A percentile compares a stretch with the other conserved stretches of the same genome.
Evolutionary conservation across 2,888 invertebrate genomes (phyloP).

Genomic region (Bedellia somnulentella): DNA sequence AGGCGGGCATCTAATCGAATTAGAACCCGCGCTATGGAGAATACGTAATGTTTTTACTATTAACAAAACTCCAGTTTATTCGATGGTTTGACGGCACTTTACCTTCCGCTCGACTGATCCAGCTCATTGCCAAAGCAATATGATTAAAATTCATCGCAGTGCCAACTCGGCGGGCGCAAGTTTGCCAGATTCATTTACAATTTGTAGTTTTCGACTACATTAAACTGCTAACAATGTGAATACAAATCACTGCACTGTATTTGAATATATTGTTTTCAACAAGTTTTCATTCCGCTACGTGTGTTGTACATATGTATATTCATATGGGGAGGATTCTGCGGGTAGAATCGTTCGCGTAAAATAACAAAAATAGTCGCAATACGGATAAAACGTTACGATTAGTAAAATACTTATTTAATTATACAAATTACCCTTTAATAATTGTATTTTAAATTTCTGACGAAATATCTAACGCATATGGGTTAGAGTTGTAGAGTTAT

Average conservation of each 20-base stretch:
- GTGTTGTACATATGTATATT: too few relatives aligned
- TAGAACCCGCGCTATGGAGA: constrained; percentile 49
- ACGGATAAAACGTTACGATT: too few relatives aligned
- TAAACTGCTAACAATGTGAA: constrained; percentile 23
- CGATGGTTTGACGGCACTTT: too few relatives aligned
- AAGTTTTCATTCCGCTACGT: neutral
- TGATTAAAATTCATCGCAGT: constrained; percentile 18
- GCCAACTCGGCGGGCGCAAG: constrained; percentile 25
- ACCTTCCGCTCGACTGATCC: constrained; percentile 9
- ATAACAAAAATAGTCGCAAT: too few relatives aligned
- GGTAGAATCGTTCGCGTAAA: too few relatives aligned
- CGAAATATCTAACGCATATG: too few relatives aligned
- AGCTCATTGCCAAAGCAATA: constrained; percentile 14
- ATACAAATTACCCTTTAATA: too few relatives aligned
- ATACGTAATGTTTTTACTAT: constrained; percentile 30
- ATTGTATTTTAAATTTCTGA: too few relatives aligned
- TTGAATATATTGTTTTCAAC: too few relatives aligned
- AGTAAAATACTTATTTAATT: too few relatives aligned
- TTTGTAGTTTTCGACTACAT: constrained; percentile 41
- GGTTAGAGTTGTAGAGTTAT: too few relatives aligned
- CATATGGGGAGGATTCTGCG: too few relatives aligned
- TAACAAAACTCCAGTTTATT: neutral
- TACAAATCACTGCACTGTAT: constrained; percentile 17
- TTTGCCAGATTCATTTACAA: constrained; percentile 39
- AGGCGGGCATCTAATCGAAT: constrained; percentile 50